Evolutionary conservation across 2,888 invertebrate species (phyloP), one percentile per base, ranked within the genome.

Genomic region (Nomada fabriciana): DNA sequence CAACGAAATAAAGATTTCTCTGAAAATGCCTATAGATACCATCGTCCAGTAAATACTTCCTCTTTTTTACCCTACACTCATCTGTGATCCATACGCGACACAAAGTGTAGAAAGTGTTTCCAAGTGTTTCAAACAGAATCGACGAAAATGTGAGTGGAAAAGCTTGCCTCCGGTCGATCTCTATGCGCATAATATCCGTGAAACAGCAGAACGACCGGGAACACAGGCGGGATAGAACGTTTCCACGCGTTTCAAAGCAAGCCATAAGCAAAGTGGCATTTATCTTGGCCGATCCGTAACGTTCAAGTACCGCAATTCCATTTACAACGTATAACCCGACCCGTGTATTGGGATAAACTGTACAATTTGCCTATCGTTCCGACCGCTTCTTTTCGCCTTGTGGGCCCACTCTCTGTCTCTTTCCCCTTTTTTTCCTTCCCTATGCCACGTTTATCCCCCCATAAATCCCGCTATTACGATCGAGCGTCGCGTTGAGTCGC

Each of bases 391-490:
- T 70, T 80, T 70, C 73, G 52, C 60, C 68, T 42, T 18, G 20
- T 25, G 43, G 78, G 50, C 57, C 25, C 61, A 53, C 10, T 50
- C 59, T 23, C 25, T 57, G 13, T 20, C 29, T 13, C 2, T 13
- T 4, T 18, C 55, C 20, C 42, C 52, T 11, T 25, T 2, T 25
- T 0, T n/a, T 11, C 7, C 0, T 36, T 25, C 2, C 9, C 42
- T 36, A 10, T 47, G 3, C 57, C 10, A 25, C 60, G 68, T 81
- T 77, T 77, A 83, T 83, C 76, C 60, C 29, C 2, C 67, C 71
- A 71, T 81, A 83, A 83, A 81, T 83, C 74, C 57, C 18, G 67
- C 67, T 74, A 70, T 81, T 81, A 81, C 69, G 57, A 73, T 23
- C 72, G 18, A 42, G 29, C 59, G 55, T 70, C 47, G 65, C 18